A percentile compares a stretch with the other conserved stretches of the same genome.
Evolutionary conservation across 64 coral and sea anemone species (phyloP).

Genomic region (Actinia equina): DNA sequence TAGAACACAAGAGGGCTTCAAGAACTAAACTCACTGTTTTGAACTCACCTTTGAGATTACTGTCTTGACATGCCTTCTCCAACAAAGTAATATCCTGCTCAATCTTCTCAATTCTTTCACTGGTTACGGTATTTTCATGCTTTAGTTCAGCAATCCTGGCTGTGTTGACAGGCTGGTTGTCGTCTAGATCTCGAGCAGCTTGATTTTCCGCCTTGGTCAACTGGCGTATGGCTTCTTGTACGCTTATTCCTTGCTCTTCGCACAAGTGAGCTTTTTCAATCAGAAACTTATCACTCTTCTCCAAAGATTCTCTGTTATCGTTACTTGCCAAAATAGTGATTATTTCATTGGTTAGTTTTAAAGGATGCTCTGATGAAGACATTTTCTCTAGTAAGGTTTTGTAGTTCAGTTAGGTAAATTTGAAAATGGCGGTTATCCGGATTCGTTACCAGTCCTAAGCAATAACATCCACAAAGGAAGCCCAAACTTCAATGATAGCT

Average conservation of each 20-base stretch:
- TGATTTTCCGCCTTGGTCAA: conserved; percentile 28
- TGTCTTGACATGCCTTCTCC: background rate
- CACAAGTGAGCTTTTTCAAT: conserved; percentile 13
- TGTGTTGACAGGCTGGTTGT: conserved; percentile 6
- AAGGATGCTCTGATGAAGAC: background rate
- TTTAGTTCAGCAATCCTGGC: conserved; percentile 25
- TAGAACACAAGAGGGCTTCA: too few species aligned
- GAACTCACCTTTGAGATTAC: background rate
- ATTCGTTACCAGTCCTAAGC: background rate
- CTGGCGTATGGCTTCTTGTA: conserved; percentile 34
- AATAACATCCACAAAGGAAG: background rate
- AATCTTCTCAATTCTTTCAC: conserved; percentile 56
- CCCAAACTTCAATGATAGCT: too few species aligned
- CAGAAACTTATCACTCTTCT: conserved; percentile 28
- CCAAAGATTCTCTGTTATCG: conserved; percentile 78
- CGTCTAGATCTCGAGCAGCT: background rate
- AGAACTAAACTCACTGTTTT: too few species aligned
- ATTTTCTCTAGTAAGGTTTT: background rate
- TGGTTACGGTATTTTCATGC: conserved; percentile 39
- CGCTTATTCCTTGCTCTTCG: conserved; percentile 30
- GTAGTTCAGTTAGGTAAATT: background rate
- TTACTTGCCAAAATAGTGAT: conserved; percentile 75
- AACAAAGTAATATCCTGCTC: conserved; percentile 33
- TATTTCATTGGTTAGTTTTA: conserved; percentile 40
- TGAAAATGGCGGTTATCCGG: conserved; percentile 1